Conservation (phyloP, 2,888 invertebrate species). For the Exephanes ischioxanthus region DNA sequence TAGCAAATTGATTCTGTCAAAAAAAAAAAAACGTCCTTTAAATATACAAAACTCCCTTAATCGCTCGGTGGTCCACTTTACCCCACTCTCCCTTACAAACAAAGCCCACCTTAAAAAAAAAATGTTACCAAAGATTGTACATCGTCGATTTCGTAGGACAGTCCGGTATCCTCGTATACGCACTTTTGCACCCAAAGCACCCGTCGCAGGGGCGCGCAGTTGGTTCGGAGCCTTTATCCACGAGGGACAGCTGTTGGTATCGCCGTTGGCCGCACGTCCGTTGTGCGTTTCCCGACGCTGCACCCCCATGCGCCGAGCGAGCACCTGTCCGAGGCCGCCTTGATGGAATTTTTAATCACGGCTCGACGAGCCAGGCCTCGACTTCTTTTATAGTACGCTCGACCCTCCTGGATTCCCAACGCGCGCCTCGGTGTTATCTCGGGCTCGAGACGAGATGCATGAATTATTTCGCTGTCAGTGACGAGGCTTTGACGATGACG, state of each 20-base stretch:
- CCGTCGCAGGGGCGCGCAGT: constrained; percentile 20
- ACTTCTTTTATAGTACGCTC: constrained; percentile 17
- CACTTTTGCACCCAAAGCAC: background rate
- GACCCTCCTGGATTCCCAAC: background rate
- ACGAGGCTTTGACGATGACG: background rate
- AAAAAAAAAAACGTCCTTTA: too few species aligned
- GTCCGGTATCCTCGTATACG: too few species aligned
- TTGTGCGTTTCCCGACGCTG: constrained; percentile 19
- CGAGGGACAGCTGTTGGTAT: constrained; percentile 78
- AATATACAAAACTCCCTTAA: too few species aligned
- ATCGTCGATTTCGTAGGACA: background rate
- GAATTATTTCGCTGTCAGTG: constrained; percentile 50
- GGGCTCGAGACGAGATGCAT: constrained; percentile 31
- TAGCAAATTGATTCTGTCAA: too few species aligned
- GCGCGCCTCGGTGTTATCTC: constrained; percentile 4
- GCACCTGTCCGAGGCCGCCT: constrained; percentile 81
- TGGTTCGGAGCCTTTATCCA: constrained; percentile 74
- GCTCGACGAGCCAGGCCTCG: constrained; percentile 65
- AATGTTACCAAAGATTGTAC: too few species aligned
- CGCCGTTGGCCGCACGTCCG: constrained; percentile 39
- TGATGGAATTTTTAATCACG: constrained; percentile 83
- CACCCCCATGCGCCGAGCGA: constrained; percentile 72
- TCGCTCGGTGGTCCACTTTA: too few species aligned
- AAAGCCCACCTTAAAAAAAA: too few species aligned
- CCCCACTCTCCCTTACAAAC: too few species aligned